A percentile compares a stretch with the other conserved stretches of the same genome.
These are phyloP conservation scores for Drosophila busckii DNA, from an alignment of 1,140 invertebrate genomes.

Conservation along the genomic window DNA sequence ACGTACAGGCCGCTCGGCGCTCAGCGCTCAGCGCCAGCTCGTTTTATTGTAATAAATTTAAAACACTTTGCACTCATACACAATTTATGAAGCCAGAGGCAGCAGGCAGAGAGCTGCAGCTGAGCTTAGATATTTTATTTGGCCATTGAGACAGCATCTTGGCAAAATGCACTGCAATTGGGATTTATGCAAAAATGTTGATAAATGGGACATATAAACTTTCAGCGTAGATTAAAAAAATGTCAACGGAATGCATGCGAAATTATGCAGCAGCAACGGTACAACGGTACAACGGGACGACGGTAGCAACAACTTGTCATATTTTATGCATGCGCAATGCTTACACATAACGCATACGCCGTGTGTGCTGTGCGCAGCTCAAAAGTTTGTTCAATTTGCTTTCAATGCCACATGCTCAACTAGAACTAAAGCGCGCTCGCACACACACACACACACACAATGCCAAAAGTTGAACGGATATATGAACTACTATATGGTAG, in stretches of 20 bases:
- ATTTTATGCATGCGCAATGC: constrained; percentile 67
- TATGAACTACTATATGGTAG: too few relatives aligned
- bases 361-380: constrained; percentile 22
- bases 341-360: constrained; percentile 64
- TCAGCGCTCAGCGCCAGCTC: constrained; percentile 49
- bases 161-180: constrained; percentile 72
- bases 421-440: too few relatives aligned
- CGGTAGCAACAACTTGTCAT: constrained; percentile 26
- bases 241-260: constrained; percentile 65
- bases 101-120: constrained; percentile 57
- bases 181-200: constrained; percentile 72
- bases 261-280: constrained; percentile 58
- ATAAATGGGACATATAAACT: constrained; percentile 60
- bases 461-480: too few relatives aligned
- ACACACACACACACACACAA: neutral
- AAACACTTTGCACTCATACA: constrained; percentile 76
- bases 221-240: constrained; percentile 74
- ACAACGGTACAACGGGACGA: constrained; percentile 7
- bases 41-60: constrained; percentile 77
- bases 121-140: constrained; percentile 72
- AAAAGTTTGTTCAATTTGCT: constrained; percentile 32
- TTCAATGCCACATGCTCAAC: constrained; percentile 53
- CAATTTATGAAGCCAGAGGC: constrained; percentile 71
- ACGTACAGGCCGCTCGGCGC: constrained; percentile 60
- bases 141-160: constrained; percentile 65